These are phyloP conservation scores for Grammomys dolichurus DNA, from an alignment of 2,113 vertebrate species.

Conservation along the genomic window DNA sequence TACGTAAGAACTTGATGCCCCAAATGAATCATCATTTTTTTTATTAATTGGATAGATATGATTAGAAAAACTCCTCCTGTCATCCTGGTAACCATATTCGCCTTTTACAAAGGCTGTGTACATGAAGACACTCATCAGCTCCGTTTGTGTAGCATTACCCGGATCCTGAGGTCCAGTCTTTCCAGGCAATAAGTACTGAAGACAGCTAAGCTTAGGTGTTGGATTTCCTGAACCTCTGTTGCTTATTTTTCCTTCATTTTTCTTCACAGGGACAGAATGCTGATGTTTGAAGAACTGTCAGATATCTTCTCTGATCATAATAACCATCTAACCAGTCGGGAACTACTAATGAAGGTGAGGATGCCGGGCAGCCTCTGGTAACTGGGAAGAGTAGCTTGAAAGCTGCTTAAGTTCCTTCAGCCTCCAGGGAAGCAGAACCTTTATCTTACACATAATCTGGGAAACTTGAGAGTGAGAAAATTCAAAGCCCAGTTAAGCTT, in stretches of 20 bases:
- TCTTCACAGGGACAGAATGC: constrained; percentile 91
- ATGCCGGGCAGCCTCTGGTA: accelerated
- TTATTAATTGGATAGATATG: background rate
- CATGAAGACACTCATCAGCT: background rate
- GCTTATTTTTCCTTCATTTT: background rate
- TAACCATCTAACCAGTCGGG: constrained; percentile 95
- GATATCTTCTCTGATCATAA: constrained; percentile 97
- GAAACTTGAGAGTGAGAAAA: background rate
- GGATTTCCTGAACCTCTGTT: constrained; percentile 38
- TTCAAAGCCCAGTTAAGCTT: background rate
- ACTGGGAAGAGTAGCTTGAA: background rate
- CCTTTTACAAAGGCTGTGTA: background rate
- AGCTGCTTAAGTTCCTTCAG: background rate
- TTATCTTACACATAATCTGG: background rate
- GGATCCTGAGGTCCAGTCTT: background rate
- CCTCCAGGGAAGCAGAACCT: background rate
- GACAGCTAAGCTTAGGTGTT: background rate
- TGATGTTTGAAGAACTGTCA: constrained; percentile 96
- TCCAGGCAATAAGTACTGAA: background rate
- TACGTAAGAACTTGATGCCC: background rate
- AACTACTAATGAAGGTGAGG: constrained; percentile 97
- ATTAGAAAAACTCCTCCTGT: constrained; percentile 6
- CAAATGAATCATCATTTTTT: background rate
- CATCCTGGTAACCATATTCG: background rate
- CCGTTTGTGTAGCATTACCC: background rate